phyloP scores from a whole-genome alignment of 2,888 invertebrate species.

The Tromatobia lineatoria region DNA sequence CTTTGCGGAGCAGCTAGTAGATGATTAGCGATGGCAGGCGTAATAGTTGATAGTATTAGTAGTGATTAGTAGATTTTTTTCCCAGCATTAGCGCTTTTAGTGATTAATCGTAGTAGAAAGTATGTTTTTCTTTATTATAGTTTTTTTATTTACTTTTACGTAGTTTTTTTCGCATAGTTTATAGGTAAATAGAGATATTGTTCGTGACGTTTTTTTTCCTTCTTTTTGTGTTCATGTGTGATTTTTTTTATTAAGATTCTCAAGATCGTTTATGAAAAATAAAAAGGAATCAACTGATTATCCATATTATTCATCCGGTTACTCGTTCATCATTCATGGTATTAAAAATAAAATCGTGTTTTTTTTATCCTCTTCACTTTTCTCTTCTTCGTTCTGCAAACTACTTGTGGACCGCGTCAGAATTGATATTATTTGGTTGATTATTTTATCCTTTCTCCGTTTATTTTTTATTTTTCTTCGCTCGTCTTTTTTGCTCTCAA shows the following conservation, averaged over 20 bases:
- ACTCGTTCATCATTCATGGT: constrained; percentile 50
- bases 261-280: constrained; percentile 1
- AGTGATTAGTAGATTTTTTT: constrained; percentile 55
- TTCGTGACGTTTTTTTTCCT: constrained; percentile 48
- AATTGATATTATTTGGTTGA: constrained; percentile 77
- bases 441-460: constrained; percentile 59
- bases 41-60: constrained; percentile 63
- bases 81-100: constrained; percentile 28
- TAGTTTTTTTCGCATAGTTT: constrained; percentile 62
- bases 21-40: constrained; percentile 63
- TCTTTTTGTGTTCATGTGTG: constrained; percentile 30
- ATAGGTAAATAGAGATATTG: constrained; percentile 65
- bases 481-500: constrained; percentile 21
- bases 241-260: constrained; percentile 23
- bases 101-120: constrained; percentile 62
- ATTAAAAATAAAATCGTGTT: constrained; percentile 65
- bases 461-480: constrained; percentile 25
- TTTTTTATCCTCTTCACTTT: constrained; percentile 24
- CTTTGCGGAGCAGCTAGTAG: constrained; percentile 54
- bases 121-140: constrained; percentile 47
- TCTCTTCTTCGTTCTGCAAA: constrained; percentile 77
- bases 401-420: constrained; percentile 82
- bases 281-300: constrained; percentile 54
- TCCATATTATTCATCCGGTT: constrained; percentile 46
- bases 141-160: constrained; percentile 55